phyloP scores from a whole-genome alignment of 2,113 vertebrate species.

The Tonatia bakeri region DNA sequence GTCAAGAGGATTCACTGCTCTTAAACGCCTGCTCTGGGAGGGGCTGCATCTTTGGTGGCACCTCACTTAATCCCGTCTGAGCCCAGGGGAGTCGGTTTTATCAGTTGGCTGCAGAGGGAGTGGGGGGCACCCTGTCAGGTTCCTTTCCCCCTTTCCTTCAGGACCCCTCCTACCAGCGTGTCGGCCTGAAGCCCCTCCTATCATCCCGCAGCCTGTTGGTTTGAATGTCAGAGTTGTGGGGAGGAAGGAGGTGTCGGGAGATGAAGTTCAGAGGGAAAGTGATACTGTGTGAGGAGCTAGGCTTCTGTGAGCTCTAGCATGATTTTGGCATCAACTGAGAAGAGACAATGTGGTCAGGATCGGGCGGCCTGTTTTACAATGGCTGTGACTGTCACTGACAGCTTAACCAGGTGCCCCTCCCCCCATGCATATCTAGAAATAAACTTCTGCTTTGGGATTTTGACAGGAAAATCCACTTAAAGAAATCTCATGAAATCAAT shows the following conservation, averaged over 20 bases:
- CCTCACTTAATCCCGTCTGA: neutral
- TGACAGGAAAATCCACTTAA: neutral
- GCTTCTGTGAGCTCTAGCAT: neutral
- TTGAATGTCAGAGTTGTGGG: neutral
- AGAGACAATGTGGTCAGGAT: neutral
- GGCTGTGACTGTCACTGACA: neutral
- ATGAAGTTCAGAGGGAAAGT: neutral
- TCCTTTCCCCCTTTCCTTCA: neutral
- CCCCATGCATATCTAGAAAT: neutral
- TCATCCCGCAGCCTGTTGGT: neutral
- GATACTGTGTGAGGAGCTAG: neutral
- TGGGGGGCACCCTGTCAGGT: no score
- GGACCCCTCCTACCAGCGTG: neutral
- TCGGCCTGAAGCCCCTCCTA: fast-evolving
- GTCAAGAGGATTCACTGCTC: neutral
- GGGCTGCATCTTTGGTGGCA: neutral
- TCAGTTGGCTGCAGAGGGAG: neutral
- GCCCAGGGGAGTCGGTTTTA: neutral
- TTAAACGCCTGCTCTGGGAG: no score
- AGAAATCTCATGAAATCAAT: neutral
- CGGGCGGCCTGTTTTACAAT: neutral
- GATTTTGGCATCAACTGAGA: neutral
- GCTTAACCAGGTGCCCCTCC: neutral
- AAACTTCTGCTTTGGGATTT: neutral
- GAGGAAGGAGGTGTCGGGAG: slow-evolving; percentile 12